Evolutionary conservation across 2,888 invertebrate species (phyloP), one percentile per base, ranked within the genome.

Genomic region (Patella depressa): DNA sequence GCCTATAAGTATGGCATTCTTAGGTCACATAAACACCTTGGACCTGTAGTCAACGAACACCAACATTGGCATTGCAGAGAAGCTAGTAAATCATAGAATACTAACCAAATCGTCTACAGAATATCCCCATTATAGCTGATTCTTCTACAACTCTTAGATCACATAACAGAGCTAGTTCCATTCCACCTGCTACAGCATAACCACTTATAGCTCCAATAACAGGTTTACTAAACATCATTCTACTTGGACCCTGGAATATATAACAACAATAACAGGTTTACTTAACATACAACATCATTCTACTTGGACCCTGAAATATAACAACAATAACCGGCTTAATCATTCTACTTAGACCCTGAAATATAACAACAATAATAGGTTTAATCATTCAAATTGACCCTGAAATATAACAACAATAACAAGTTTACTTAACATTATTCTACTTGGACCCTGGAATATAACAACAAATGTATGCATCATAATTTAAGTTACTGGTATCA

Each of bases 121-220:
- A 95, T 82, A 96, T 95, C n/a, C 98, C 98, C 88, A 97, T 90
- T 0, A 96, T 92, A 0, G 98, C 96, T 0, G 95, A 95, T 71
- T 96, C 95, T 89, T 98, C 98, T 86, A 97, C 94, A 0, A 98
- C 94, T 72, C 98, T 93, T 54, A 98, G 91, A 91, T 99, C 98
- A 92, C 98, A 98, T 92, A 97, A 95, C 3, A 98, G 92, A 0
- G 98, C 96, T 79, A 99, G 92, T 91, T 98, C 98, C 79, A 98
- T 93, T 0, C 98, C 98, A 83, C 93, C 96, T 0, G 96, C 98
- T 2, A 98, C 96, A 7, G 97, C 96, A 91, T 95, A 97, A 0
- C 98, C 98, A 86, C 94, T 94, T 2, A 98, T 93, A 0, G 96
- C 96, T 19, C 96, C 98, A 80, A 98, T 94, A 14, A 97, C 94